Base-by-base conservation (phyloP, 1,140 invertebrate species). In the Cheumatopsyche charites region DNA sequence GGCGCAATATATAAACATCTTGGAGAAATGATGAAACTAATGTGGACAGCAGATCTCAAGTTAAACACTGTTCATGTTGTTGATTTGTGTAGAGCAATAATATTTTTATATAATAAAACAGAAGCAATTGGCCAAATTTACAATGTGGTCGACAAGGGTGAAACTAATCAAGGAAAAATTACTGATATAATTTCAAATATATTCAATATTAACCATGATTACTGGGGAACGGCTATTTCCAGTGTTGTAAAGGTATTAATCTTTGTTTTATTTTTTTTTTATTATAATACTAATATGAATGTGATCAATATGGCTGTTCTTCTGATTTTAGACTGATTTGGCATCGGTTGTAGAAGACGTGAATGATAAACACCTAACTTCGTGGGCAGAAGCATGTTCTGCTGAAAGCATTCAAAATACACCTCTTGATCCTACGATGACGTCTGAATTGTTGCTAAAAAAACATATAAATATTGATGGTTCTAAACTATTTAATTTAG, bases 291-390 rank as follows among this genome's bases (percentile, higher is more conserved):
- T 49, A 5, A 49, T 36, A 4, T 36, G 29, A 4, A 47, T 6
- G 4, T 47, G 2, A 7, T 12, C 15, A 47, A n/a, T n/a, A 47
- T 47, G 4, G 43, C 12, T 42, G 5, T 42, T 42, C n/a, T 6
- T 42, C 12, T 42, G 41, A 6, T 47, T 47, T 47, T 3, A 91
- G 90, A 83, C 83, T 21, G 91, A 92, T 81, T 84, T 94, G 81
- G 86, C 85, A n/a, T 86, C 87, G 21, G 89, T 94, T 25, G 91
- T 94, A 0, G 93, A 95, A 73, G 94, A 96, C 77, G 92, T 93
- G 0, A 96, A 96, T 82, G 94, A 96, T 79, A 95, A 95, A 79
- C 95, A 96, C 81, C 88, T 96, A 83, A 88, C 87, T 0, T 94
- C 94, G 7, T 97, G 95, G 95, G 94, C 93, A 4, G 90, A 91